Evolutionary conservation across 1,140 invertebrate genomes (phyloP), one percentile per base, ranked within the genome.

Genomic region (Brachionus paranguensis): DNA sequence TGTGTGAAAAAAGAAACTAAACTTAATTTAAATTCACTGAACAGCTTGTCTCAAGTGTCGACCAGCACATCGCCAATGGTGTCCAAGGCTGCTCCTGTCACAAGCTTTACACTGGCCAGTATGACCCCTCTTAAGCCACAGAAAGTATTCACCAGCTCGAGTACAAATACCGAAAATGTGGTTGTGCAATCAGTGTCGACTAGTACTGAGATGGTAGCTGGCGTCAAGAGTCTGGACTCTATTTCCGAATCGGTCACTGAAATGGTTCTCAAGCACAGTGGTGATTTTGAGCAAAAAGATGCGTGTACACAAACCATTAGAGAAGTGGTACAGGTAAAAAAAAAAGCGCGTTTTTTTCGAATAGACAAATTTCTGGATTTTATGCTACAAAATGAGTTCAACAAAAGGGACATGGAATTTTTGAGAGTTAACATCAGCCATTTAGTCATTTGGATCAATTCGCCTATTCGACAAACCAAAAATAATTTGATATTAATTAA

Each of bases 81-180:
- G 4, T 76, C 72, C 8, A 76, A 76, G 50, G 72, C 72, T n/a
- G 45, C 45, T 1, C 41, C 43, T 50, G 72, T 76, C 3, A 50
- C 41, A 12, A 47, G 20, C 43, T 50, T 50, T 27, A 47, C 68
- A 5, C 10, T 72, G 10, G 68, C 68, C 41, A 72, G 37, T 11
- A 24, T 76, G 47, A 53, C 27, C 17, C 45, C 20, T 47, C n/a
- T 50, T 7, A 76, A 27, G 47, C 43, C 78, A 33, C 55, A 24
- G 2, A 60, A 68, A 60, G 10, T 81, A 45, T 81, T 43, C 20
- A 81, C 78, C 24, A 81, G 10, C 37, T 37, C 78, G 5, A 27
- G 53, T 1, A 81, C 78, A 10, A 81, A 81, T 64, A 81, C 78
- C n/a, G 78, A 81, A 27, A 81, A 81, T 68, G 3, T 81, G 14